A percentile compares a stretch with the other conserved stretches of the same genome.
These are phyloP conservation scores for Myotis lucifugus DNA, from an alignment of 2,113 vertebrate genomes.

Conservation along the genomic window DNA sequence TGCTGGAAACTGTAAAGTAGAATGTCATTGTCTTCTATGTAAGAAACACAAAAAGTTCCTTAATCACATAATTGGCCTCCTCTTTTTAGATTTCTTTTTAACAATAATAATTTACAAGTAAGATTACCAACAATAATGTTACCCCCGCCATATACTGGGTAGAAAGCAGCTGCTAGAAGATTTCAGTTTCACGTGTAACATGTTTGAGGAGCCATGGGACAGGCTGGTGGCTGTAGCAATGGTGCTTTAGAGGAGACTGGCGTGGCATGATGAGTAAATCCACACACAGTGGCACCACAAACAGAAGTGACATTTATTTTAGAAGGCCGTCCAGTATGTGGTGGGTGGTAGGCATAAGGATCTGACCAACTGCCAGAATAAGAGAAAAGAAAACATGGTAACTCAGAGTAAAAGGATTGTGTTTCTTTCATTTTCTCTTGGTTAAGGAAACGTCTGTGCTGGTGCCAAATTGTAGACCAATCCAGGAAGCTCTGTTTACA, in stretches of 20 bases:
- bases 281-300: background rate
- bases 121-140: background rate
- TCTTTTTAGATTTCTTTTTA: constrained; percentile 50
- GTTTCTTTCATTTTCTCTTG: background rate
- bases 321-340: background rate
- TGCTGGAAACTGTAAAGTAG: constrained; percentile 71
- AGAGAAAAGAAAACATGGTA: background rate
- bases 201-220: background rate
- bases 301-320: background rate
- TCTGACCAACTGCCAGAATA: background rate
- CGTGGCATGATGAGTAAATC: background rate
- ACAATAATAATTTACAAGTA: constrained; percentile 71
- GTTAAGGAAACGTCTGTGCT: background rate
- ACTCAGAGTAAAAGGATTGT: background rate
- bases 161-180: background rate
- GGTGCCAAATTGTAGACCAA: background rate
- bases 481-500: background rate
- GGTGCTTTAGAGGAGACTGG: background rate
- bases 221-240: background rate
- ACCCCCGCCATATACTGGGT: background rate
- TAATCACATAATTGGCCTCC: constrained; percentile 61
- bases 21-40: constrained; percentile 51
- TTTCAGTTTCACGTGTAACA: background rate
- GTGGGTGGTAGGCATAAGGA: background rate
- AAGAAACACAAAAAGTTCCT: constrained; percentile 74